Evolutionary conservation across 1,140 invertebrate genomes (phyloP).

Genomic region (Hirudo medicinalis): DNA sequence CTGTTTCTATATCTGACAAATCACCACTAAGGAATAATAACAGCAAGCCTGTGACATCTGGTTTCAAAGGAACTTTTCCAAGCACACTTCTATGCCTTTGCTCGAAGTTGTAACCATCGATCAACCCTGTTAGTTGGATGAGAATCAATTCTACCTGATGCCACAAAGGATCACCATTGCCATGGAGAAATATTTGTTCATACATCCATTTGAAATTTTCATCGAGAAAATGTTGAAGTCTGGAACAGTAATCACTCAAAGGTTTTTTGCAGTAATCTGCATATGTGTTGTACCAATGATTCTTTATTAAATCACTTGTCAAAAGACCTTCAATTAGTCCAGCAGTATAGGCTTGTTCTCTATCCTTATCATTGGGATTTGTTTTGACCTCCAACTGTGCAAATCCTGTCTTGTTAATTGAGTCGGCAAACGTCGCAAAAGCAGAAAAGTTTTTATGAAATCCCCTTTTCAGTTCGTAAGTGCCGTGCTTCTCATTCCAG

Average conservation of each 20-base stretch:
- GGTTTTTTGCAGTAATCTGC: slow-evolving; percentile 48
- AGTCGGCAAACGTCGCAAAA: slow-evolving; percentile 6
- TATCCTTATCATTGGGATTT: slow-evolving; percentile 31
- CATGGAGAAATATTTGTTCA: slow-evolving; percentile 17
- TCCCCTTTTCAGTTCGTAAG: slow-evolving; percentile 11
- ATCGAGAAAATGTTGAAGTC: slow-evolving; percentile 52
- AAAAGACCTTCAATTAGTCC: slow-evolving; percentile 64
- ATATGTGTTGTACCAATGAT: slow-evolving; percentile 65
- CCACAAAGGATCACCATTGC: slow-evolving; percentile 19
- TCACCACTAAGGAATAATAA: slow-evolving; percentile 54
- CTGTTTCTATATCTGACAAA: slow-evolving; percentile 55
- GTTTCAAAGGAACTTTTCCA: slow-evolving; percentile 11
- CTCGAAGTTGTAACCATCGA: slow-evolving; percentile 41
- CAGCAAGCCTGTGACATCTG: slow-evolving; percentile 17
- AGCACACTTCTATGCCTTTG: slow-evolving; percentile 31
- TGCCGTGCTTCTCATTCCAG: slow-evolving; percentile 6
- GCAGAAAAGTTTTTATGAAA: slow-evolving; percentile 13
- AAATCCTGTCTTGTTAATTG: slow-evolving; percentile 12
- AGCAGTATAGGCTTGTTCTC: slow-evolving; percentile 71
- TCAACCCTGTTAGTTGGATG: slow-evolving; percentile 43
- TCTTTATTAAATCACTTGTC: slow-evolving; percentile 55
- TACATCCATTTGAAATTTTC: slow-evolving; percentile 47
- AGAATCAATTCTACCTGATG: slow-evolving; percentile 42
- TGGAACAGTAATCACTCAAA: slow-evolving; percentile 53
- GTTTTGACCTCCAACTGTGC: slow-evolving; percentile 35